Conservation (phyloP, 2,113 vertebrate genomes). For the Noturus placidus region DNA sequence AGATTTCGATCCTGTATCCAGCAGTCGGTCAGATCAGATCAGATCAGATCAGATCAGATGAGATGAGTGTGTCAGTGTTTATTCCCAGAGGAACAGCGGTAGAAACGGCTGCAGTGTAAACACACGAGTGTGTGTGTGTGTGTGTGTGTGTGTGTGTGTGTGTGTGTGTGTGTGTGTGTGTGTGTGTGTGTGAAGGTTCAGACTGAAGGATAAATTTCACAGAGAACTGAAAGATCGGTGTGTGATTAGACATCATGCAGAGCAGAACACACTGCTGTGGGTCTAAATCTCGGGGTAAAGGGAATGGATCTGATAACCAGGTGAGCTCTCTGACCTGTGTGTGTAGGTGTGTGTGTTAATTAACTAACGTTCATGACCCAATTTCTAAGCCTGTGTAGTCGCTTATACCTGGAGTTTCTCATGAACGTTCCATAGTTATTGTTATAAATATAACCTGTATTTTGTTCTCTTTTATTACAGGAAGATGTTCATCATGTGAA, state of each 20-base stretch:
- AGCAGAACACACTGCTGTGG: not conserved
- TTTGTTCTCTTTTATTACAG: conserved; percentile 47
- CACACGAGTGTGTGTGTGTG: not conserved
- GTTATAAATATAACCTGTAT: not conserved
- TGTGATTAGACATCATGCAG: not conserved
- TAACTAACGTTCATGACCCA: not conserved
- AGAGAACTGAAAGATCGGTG: not conserved
- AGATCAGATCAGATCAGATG: not conserved
- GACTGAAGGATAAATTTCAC: not conserved
- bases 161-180: not conserved
- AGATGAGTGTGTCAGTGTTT: not conserved
- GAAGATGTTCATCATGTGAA: conserved; percentile 73
- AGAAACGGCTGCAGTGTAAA: not conserved
- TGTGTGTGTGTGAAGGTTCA: not conserved
- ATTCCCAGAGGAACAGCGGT: not conserved
- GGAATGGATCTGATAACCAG: not conserved
- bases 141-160: not conserved
- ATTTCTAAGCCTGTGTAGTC: not conserved
- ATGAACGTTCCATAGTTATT: not conserved
- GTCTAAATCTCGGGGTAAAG: not conserved
- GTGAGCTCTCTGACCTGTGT: not conserved
- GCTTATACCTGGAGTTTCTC: not conserved
- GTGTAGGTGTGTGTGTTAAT: not conserved
- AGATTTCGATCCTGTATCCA: not conserved
- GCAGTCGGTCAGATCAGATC: not conserved